Base-by-base conservation (phyloP, 2,797 vertebrate genomes). In the Ataeniobius toweri region DNA sequence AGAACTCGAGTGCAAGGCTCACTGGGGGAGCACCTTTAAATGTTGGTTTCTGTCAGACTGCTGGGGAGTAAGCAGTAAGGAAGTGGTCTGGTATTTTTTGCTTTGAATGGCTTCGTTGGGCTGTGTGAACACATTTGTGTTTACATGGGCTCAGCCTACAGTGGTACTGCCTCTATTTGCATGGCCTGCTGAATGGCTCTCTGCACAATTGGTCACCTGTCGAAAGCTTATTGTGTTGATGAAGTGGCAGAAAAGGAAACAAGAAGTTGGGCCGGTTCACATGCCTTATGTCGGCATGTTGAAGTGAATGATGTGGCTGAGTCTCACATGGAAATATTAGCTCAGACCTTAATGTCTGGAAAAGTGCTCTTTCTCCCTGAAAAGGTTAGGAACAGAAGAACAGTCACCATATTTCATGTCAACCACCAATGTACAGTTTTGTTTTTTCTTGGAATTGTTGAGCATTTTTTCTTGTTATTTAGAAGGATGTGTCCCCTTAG, bases 271-370 rank as follows among this genome's bases (percentile, higher is more conserved):
- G 83, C 88, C 87, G 67, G 85, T 91, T 88, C 86, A 81, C 91
- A 92, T 92, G 90, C 91, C 91, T 89, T 75, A 75, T 83, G 89
- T 89, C 89, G 90, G 92, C 89, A 91, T 90, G 85, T 89, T 85
- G 88, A 80, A 85, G 78, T 81, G 84, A 89, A 93, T 93, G 91
- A 94, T 95, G 94, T 92, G 94, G 93, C 92, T 79, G 85, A 86
- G 89, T 83, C 88, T 91, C 88, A 85, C 91, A 91, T 94, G 95
- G 94, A 95, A 95, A 95, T 73, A 91, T 87, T 83, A 93, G 91
- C 87, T 94, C 92, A 92, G 87, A 90, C 88, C 83, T 87, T 85
- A 90, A 94, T 90, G 91, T 93, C 89, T 95, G 94, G 93, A 94
- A 94, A 93, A 94, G 86, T 85, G 84, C 85, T 92, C 91, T 90